These are phyloP conservation scores for Acanthosepion pharaonis DNA, from an alignment of 2,888 invertebrate genomes.

Conservation along the genomic window DNA sequence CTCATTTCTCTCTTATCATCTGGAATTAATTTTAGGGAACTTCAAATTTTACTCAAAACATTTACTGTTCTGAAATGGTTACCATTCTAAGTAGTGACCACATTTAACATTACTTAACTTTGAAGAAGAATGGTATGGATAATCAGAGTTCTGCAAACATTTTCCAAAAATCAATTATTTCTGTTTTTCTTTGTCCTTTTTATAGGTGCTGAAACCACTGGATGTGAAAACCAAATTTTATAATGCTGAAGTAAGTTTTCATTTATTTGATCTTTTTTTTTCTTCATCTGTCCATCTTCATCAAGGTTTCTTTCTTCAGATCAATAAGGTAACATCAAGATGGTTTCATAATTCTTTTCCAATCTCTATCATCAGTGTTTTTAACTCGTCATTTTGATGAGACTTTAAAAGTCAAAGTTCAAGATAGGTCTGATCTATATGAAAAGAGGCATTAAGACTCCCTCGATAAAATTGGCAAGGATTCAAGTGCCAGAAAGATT, in stretches of 20 bases:
- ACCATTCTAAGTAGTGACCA: too few species aligned
- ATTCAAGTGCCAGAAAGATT: neutral
- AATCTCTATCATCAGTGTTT: neutral
- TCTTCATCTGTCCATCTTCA: neutral
- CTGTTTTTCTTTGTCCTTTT: constrained; percentile 47
- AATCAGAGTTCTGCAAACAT: too few species aligned
- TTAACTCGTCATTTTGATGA: too few species aligned
- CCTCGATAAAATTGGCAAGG: neutral
- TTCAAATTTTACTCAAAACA: too few species aligned
- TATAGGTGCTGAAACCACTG: constrained; percentile 93
- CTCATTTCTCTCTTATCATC: too few species aligned
- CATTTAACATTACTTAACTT: too few species aligned
- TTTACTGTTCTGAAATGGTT: too few species aligned
- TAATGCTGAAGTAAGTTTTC: constrained; percentile 84
- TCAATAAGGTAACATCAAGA: neutral
- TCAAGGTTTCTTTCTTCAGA: neutral
- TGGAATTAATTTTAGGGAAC: too few species aligned
- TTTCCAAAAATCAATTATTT: neutral
- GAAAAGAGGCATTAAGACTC: neutral
- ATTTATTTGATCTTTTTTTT: neutral
- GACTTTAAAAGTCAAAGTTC: neutral
- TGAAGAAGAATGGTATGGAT: too few species aligned
- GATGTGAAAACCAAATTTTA: constrained; percentile 99
- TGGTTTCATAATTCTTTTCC: neutral
- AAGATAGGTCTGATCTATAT: neutral